A percentile compares a stretch with the other conserved stretches of the same genome.
phyloP scores from a whole-genome alignment of 2,113 vertebrate genomes.

The Bombycilla garrulus region DNA sequence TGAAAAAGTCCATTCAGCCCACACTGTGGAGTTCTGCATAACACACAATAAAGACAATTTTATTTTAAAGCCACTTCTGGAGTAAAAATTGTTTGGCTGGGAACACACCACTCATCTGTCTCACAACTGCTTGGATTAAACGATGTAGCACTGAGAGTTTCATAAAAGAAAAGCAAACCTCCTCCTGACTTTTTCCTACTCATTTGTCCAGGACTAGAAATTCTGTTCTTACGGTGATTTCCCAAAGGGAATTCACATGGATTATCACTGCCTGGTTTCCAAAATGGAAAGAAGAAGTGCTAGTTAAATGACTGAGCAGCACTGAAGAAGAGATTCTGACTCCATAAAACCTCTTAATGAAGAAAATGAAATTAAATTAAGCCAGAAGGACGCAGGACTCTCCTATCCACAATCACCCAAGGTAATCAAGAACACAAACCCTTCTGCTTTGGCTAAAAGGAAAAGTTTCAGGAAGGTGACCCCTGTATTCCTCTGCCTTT shows the following conservation, averaged over 20 bases:
- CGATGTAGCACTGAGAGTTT: not conserved
- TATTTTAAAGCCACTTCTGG: not conserved
- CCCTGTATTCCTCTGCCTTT: not conserved
- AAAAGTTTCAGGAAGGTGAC: not conserved
- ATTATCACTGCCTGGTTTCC: not conserved
- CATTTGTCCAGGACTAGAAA: not conserved
- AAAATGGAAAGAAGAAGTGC: not conserved
- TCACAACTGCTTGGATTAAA: not conserved
- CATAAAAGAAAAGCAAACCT: not conserved
- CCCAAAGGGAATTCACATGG: not conserved
- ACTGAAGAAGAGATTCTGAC: not conserved
- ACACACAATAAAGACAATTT: not conserved
- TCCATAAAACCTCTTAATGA: not conserved
- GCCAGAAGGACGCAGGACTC: not conserved
- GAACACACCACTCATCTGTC: not conserved
- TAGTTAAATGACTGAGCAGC: not conserved
- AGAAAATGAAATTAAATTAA: not conserved
- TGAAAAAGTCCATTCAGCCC: not conserved
- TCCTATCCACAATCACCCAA: not conserved
- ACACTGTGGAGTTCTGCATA: not conserved
- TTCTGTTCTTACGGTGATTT: not conserved
- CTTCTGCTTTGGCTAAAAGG: not conserved
- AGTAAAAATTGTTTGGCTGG: not conserved
- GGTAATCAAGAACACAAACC: not conserved
- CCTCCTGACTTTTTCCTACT: not conserved